Base-by-base conservation (phyloP, 2,888 invertebrate species). In the Gymnosoma rotundatum region DNA sequence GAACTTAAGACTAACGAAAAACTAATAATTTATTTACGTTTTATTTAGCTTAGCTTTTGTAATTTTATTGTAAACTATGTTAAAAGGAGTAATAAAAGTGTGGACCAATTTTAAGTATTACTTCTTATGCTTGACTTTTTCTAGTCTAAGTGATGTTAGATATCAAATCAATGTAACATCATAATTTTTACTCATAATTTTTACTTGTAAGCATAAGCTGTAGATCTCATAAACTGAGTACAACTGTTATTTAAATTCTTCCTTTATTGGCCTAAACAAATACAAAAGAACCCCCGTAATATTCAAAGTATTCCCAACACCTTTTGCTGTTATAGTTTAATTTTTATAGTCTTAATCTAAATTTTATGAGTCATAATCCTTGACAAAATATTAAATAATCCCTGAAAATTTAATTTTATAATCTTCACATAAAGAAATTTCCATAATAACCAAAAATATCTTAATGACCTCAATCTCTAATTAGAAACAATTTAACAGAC, bases 401-500 rank as follows among this genome's bases (percentile, higher is more conserved):
- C 72, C 32, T 7, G 25, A 72, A 74, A 50, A 74, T 84, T 84
- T 84, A 78, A 84, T 84, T 81, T 84, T 78, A 84, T 81, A 81
- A 81, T 70, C 69, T 70, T 54, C 69, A 64, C 80, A 74, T 81
- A 81, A 81, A 75, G 60, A 80, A 70, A 83, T 83, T 81, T 83
- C 72, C 78, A 76, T 83, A 81, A 81, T 78, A 85, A 80, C 61
- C 60, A 70, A 85, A 66, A 76, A 75, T 78, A 78, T 86, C 83
- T 84, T 81, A 78, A 84, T 78, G 84, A 81, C 64, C 84, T 69
- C 73, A 84, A 78, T 79, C 84, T 87, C 88, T 89, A 90, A 91
- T 90, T 90, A 90, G 90, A 89, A 91, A 90, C 88, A 89, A 90
- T 90, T 90, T 89, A 78, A 86, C 86, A 88, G 70, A 78, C 78